These are phyloP conservation scores for Callinectes sapidus DNA, from an alignment of 2,888 invertebrate species.

Conservation along the genomic window DNA sequence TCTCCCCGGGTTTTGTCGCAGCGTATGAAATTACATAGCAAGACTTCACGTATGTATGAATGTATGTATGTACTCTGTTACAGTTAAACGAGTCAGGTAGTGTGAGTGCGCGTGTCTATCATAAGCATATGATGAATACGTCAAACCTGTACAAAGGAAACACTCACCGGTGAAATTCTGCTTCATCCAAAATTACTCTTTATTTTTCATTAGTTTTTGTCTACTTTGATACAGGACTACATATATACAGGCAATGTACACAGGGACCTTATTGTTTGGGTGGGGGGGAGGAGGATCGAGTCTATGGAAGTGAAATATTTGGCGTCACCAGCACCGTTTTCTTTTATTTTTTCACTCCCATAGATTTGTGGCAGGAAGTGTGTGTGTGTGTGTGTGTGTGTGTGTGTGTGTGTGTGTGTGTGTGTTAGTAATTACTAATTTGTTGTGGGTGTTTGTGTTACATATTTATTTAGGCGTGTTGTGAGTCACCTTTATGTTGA, in stretches of 20 bases:
- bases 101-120: slow-evolving; percentile 31
- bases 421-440: not conserved
- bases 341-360: not conserved
- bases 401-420: too few species aligned
- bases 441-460: not conserved
- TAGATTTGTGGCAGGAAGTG: not conserved
- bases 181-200: not conserved
- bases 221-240: not conserved
- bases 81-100: slow-evolving; percentile 1
- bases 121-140: not conserved
- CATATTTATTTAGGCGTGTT: not conserved
- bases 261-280: not conserved
- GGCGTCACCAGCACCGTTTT: not conserved
- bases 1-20: not conserved
- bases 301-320: not conserved
- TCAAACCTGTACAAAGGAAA: not conserved
- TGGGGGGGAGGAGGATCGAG: not conserved
- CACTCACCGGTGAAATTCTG: not conserved
- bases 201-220: not conserved
- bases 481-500: not conserved
- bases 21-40: slow-evolving; percentile 14
- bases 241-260: not conserved
- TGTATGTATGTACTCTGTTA: not conserved
- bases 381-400: too few species aligned
- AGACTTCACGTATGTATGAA: not conserved